Base-by-base conservation (phyloP, 2,888 invertebrate species). In the Helobdella robusta region DNA sequence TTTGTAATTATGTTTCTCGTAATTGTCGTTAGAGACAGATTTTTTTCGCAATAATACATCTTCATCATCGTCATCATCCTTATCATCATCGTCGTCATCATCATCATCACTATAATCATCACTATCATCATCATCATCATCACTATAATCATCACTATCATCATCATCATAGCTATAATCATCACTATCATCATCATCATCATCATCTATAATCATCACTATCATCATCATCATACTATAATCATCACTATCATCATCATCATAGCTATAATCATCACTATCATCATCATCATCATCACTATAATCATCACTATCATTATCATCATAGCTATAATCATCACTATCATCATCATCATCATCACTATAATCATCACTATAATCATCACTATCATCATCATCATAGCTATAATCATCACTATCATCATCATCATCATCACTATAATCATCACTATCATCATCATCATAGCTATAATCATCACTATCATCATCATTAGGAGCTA, bases 381-480 rank as follows among this genome's bases (percentile, higher is more conserved):
- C 23, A 56, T 56, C 56, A 28, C 6, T 30, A 56, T 56, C 56
- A 28, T 28, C 56, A 20, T 56, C 56, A 28, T 3, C 54, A 54
- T 54, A n/a, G 2, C 2, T 25, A 54, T 54, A n/a, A 3, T 3
- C 54, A 54, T 54, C 54, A 28, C 28, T 30, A 56, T 56, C 56
- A 8, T 56, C 56, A 20, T 56, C 56, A 8, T 56, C 25, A 56
- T 56, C 59, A 46, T 59, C 36, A 59, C 35, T 36, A 46, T 59
- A 32, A 59, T 59, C 59, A 46, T 59, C 59, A 59, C 15, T 36
- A 59, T 59, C 59, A 59, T 59, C 59, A 59, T 44, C 59, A 59
- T 59, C 59, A 59, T 59, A 32, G 35, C 35, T 34, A 59, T 59
- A 32, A 59, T 59, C 59, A 59, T 59, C 59, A 59, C 35, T 36